Evolutionary conservation across 1,140 invertebrate genomes (phyloP).

Genomic region (Teleogryllus occipitalis): DNA sequence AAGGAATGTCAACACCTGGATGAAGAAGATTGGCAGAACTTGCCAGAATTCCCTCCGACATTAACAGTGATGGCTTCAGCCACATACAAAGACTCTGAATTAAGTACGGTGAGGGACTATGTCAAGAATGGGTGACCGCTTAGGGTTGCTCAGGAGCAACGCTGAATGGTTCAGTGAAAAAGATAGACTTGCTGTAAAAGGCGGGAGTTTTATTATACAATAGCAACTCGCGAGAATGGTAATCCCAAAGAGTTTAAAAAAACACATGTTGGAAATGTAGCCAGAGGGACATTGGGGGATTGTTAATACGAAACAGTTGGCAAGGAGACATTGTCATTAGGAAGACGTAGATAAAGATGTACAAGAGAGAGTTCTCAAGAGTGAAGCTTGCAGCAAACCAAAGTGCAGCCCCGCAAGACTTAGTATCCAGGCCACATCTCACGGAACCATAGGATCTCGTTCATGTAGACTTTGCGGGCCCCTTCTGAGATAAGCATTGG

Average conservation of each 20-base stretch:
- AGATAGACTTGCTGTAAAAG: neutral
- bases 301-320: too few relatives aligned
- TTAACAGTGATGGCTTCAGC: neutral
- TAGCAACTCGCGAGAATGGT: too few relatives aligned
- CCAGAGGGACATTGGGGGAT: too few relatives aligned
- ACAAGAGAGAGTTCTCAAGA: too few relatives aligned
- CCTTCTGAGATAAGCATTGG: neutral
- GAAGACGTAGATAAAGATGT: too few relatives aligned
- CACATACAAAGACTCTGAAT: neutral
- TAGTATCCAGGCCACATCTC: too few relatives aligned
- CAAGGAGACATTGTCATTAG: too few relatives aligned
- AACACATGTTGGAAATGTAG: too few relatives aligned
- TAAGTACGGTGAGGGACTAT: neutral
- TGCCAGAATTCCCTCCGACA: neutral
- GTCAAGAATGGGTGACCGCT: neutral
- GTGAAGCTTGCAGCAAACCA: too few relatives aligned
- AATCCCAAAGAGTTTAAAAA: too few relatives aligned
- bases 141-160: neutral
- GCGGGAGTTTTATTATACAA: too few relatives aligned
- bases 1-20: neutral
- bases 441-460: neutral
- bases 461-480: neutral
- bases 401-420: too few relatives aligned
- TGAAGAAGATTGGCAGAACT: neutral
- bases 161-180: neutral